A percentile compares a stretch with the other conserved stretches of the same genome.
phyloP scores from a whole-genome alignment of 2,113 vertebrate species.

The Alectura lathami region DNA sequence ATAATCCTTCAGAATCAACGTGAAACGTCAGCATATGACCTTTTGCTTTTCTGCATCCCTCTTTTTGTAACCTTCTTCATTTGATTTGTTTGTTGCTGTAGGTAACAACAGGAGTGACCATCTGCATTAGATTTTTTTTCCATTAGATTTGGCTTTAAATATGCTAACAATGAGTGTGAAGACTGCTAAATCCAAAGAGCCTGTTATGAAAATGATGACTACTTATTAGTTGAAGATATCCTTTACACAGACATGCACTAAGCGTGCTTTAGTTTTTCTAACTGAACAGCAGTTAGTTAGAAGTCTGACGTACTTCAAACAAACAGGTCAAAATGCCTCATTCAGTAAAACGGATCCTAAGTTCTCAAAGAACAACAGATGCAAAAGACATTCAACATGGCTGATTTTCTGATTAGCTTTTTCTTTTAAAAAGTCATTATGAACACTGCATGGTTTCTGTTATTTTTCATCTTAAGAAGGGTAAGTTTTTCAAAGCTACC shows the following conservation, averaged over 20 bases:
- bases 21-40: slow-evolving; percentile 49
- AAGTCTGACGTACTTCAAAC: not conserved
- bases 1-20: slow-evolving; percentile 72
- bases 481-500: not conserved
- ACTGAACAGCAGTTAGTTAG: not conserved
- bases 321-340: not conserved
- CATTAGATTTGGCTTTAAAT: slow-evolving; percentile 68
- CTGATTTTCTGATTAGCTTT: not conserved
- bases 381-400: not conserved
- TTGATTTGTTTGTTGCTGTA: slow-evolving; percentile 71
- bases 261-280: not conserved
- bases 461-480: not conserved
- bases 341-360: not conserved
- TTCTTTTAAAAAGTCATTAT: not conserved
- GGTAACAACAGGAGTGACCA: slow-evolving; percentile 65
- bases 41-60: slow-evolving; percentile 75
- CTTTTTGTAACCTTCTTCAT: slow-evolving; percentile 57
- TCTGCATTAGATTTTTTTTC: slow-evolving; percentile 62
- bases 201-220: slow-evolving; percentile 46
- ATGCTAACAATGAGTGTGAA: slow-evolving; percentile 51
- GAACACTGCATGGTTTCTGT: not conserved
- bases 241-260: not conserved
- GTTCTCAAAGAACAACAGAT: not conserved
- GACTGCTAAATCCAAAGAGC: slow-evolving; percentile 44
- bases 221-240: not conserved